Evolutionary conservation across 1,140 invertebrate species (phyloP), one percentile per base, ranked within the genome.

Genomic region (Drosophila sproati): DNA sequence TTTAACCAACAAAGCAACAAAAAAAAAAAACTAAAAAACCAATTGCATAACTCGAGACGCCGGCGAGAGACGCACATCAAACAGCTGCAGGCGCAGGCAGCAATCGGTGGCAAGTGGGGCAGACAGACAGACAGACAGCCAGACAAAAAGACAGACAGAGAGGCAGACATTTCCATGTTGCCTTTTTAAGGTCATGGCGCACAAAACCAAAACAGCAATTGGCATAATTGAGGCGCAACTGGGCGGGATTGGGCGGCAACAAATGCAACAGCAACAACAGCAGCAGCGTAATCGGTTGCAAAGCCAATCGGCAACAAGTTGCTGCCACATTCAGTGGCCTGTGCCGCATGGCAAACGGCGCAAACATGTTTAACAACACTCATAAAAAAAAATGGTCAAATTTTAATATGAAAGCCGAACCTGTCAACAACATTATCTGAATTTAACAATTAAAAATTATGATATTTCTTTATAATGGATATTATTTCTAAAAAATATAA

Each of bases 121-220:
- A 60, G 41, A 34, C 43, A 62, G 78, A 41, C 39, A n/a, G 39
- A n/a, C 39, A 10, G 3, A 41, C 8, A 20, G 20, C 20, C 67
- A 60, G 41, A 34, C 43, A 62, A 76, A 41, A 8, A 43, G 10
- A n/a, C 39, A 10, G 3, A 41, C 8, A 47, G 77, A 64, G 62
- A 51, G 64, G 72, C 85, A 89, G 80, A 88, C 85, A 88, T 88
- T 88, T 88, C 85, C 83, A 88, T 88, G 85, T 64, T 89, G 83
- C 77, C 85, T 89, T 89, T 88, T 88, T 88, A 88, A 88, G 85
- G 85, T 88, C 85, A 88, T 88, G 85, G 85, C 85, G 78, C 77
- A 71, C 51, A 37, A 51, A 51, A 39, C 67, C 77, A 72, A 77
- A 72, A 80, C 75, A 57, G 78, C 83, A 87, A 87, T 88, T 88